Conservation (phyloP, 2,113 vertebrate genomes). For the Spermophilus dauricus region DNA sequence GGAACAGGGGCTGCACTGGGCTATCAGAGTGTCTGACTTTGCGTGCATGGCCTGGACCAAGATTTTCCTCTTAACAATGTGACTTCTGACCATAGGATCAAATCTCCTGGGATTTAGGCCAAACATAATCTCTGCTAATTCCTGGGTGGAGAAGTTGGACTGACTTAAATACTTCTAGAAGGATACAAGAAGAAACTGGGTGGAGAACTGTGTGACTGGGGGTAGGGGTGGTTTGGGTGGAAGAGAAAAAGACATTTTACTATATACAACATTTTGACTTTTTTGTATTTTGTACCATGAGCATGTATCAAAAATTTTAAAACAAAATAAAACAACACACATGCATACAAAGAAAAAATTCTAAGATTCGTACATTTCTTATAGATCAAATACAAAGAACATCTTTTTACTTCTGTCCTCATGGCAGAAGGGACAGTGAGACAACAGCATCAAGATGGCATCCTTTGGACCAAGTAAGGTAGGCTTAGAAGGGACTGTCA, state of each 20-base stretch:
- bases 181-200: background rate
- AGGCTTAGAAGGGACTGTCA: background rate
- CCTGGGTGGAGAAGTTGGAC: background rate
- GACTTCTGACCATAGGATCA: background rate
- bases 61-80: background rate
- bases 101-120: background rate
- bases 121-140: background rate
- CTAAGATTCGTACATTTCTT: background rate
- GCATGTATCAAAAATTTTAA: background rate
- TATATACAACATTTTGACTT: background rate
- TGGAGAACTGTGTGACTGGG: background rate
- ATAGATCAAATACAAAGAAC: background rate
- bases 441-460: background rate
- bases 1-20: rapidly evolving
- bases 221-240: background rate
- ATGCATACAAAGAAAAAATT: background rate
- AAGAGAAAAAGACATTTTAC: background rate
- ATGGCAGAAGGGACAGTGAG: background rate
- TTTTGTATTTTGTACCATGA: slow-evolving; percentile 14
- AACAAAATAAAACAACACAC: too few relatives aligned
- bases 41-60: rapidly evolving
- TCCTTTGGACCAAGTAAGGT: background rate
- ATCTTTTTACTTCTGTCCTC: background rate
- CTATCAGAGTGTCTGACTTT: background rate
- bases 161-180: background rate